Conservation (phyloP, 2,888 invertebrate species). For the Tipula vernalis region DNA sequence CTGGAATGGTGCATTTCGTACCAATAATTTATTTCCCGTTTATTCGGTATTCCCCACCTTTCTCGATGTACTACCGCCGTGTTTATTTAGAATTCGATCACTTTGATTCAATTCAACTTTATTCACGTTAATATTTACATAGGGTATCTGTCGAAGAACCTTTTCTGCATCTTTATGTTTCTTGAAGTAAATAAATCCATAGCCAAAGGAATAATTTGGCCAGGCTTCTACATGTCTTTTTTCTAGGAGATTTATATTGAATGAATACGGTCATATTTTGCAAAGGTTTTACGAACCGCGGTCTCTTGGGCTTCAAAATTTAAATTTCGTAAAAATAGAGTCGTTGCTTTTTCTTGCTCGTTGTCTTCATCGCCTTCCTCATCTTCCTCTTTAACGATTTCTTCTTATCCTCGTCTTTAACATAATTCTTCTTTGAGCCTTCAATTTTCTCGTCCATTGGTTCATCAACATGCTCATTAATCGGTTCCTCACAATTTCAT, state of each 20-base stretch:
- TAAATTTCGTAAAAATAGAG: conserved; percentile 86
- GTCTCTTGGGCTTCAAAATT: conserved; percentile 77
- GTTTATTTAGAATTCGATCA: conserved; percentile 57
- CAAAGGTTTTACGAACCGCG: conserved; percentile 61
- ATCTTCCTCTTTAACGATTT: conserved; percentile 14
- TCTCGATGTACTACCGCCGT: conserved; percentile 27
- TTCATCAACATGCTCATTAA: neutral
- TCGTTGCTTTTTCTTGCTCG: conserved; percentile 65
- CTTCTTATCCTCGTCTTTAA: conserved; percentile 17
- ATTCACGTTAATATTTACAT: conserved; percentile 72
- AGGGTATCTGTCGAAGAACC: conserved; percentile 77
- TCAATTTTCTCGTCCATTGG: conserved; percentile 18
- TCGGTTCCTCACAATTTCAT: conserved; percentile 55
- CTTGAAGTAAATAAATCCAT: conserved; percentile 90
- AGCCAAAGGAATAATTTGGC: conserved; percentile 73
- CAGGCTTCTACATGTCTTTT: conserved; percentile 68
- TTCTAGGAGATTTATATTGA: conserved; percentile 73
- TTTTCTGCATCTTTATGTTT: conserved; percentile 54
- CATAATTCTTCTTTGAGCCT: conserved; percentile 16
- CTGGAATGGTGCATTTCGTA: conserved; percentile 93
- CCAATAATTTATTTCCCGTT: conserved; percentile 76
- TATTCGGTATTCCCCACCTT: conserved; percentile 50
- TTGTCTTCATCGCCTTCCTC: conserved; percentile 37
- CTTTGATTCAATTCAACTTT: conserved; percentile 84
- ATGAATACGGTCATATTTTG: conserved; percentile 58